These are phyloP conservation scores for Zosterops japonicus DNA, from an alignment of 2,113 vertebrate genomes.

Conservation along the genomic window DNA sequence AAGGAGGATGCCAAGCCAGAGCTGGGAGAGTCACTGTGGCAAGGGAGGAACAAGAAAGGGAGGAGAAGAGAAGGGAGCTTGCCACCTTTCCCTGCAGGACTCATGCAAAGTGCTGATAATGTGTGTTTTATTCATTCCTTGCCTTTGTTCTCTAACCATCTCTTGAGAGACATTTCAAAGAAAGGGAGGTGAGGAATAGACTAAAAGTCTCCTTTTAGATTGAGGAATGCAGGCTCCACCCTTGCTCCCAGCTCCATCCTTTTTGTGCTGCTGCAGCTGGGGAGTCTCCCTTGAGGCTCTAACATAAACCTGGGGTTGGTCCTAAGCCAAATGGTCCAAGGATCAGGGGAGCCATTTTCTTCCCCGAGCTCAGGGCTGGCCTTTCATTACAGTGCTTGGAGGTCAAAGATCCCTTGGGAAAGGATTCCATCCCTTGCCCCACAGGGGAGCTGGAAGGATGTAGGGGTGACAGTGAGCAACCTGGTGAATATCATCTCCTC, in stretches of 20 bases:
- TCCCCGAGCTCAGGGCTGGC: not conserved
- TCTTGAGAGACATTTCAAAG: slow-evolving; percentile 67
- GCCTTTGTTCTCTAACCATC: slow-evolving; percentile 65
- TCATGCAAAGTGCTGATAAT: slow-evolving; percentile 57
- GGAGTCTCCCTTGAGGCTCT: slow-evolving; percentile 62
- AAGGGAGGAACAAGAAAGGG: slow-evolving; percentile 14
- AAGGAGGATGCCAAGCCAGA: not conserved
- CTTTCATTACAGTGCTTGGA: not conserved
- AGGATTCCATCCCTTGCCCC: not conserved
- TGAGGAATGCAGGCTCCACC: slow-evolving; percentile 66
- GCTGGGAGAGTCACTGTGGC: not conserved
- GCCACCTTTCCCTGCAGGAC: slow-evolving; percentile 50
- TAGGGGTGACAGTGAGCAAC: not conserved
- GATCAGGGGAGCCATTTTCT: slow-evolving; percentile 52
- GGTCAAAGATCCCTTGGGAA: not conserved
- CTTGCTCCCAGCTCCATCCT: slow-evolving; percentile 63
- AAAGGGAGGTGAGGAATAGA: slow-evolving; percentile 58
- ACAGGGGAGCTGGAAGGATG: not conserved
- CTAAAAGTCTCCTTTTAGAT: slow-evolving; percentile 64
- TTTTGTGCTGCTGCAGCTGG: slow-evolving; percentile 63
- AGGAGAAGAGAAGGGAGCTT: not conserved
- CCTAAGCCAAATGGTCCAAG: slow-evolving; percentile 56
- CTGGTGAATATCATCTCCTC: not conserved
- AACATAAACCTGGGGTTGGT: slow-evolving; percentile 42
- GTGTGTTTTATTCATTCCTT: slow-evolving; percentile 46